phyloP scores from a whole-genome alignment of 2,113 vertebrate species.

The Cyanoderma ruficeps region DNA sequence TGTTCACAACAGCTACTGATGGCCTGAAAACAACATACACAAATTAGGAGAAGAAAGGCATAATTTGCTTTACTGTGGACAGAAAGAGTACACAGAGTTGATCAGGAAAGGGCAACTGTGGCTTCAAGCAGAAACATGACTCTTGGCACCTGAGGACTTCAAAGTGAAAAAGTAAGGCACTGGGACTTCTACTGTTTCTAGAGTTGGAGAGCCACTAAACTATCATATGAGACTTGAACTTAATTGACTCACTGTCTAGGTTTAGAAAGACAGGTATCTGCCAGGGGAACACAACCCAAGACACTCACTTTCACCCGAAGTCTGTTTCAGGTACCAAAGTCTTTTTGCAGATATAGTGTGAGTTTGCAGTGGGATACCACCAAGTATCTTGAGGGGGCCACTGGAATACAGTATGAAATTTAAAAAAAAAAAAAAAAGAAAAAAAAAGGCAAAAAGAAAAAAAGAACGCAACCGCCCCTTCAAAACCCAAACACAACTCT shows the following conservation, averaged over 20 bases:
- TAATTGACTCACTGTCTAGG: neutral
- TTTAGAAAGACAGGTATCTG: too few relatives aligned
- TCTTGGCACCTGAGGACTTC: neutral
- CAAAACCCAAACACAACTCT: neutral
- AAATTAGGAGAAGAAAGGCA: neutral
- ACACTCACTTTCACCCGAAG: neutral
- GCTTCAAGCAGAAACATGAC: neutral
- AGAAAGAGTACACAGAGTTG: neutral
- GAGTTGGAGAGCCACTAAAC: neutral
- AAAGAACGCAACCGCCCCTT: rapidly evolving
- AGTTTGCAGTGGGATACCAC: neutral
- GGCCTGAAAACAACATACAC: neutral
- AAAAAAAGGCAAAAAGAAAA: neutral
- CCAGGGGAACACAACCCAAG: too few relatives aligned
- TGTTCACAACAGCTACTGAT: neutral
- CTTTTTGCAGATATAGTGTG: neutral
- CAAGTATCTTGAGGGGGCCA: neutral
- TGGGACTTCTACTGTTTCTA: neutral
- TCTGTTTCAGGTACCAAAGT: neutral
- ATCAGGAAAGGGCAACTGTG: neutral
- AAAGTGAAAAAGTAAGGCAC: neutral
- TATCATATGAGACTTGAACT: neutral
- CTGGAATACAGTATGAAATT: neutral
- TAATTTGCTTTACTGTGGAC: neutral
- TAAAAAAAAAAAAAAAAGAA: neutral